phyloP scores from a whole-genome alignment of 1,140 invertebrate genomes.

The Pseudomyrmex flavicornis region DNA sequence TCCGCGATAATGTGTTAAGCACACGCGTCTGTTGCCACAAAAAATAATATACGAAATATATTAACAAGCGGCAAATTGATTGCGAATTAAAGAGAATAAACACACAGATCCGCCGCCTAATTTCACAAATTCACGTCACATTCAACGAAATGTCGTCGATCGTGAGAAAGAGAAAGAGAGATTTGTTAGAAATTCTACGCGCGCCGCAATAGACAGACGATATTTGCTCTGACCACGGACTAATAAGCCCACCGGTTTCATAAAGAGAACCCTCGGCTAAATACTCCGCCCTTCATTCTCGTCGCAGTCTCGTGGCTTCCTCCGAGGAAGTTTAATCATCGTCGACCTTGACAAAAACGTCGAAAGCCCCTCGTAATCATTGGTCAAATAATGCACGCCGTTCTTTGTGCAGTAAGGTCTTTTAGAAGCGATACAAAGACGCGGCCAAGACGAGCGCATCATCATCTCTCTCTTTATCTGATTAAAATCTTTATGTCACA shows the following conservation, averaged over 20 bases:
- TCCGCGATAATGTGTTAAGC: neutral
- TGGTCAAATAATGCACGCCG: constrained; percentile 18
- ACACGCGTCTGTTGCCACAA: neutral
- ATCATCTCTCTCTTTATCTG: no score
- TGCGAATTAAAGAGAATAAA: no score
- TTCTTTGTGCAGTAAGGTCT: neutral
- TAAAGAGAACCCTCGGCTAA: constrained; percentile 66
- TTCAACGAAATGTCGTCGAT: no score
- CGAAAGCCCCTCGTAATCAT: neutral
- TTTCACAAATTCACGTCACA: no score
- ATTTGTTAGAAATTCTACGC: neutral
- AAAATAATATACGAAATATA: neutral
- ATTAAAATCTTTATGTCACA: no score
- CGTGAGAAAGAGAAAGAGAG: no score
- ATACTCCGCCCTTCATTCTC: constrained; percentile 54
- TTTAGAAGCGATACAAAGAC: neutral
- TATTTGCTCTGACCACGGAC: constrained; percentile 56
- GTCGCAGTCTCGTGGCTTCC: constrained; percentile 12
- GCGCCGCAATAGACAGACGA: constrained; percentile 37
- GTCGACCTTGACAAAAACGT: constrained; percentile 22
- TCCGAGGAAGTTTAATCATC: constrained; percentile 60
- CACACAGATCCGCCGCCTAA: no score
- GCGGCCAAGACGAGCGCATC: no score
- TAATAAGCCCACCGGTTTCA: constrained; percentile 71
- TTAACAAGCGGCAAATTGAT: neutral